Conservation (phyloP, 2,888 invertebrate species). For the Dynastes tityus region DNA sequence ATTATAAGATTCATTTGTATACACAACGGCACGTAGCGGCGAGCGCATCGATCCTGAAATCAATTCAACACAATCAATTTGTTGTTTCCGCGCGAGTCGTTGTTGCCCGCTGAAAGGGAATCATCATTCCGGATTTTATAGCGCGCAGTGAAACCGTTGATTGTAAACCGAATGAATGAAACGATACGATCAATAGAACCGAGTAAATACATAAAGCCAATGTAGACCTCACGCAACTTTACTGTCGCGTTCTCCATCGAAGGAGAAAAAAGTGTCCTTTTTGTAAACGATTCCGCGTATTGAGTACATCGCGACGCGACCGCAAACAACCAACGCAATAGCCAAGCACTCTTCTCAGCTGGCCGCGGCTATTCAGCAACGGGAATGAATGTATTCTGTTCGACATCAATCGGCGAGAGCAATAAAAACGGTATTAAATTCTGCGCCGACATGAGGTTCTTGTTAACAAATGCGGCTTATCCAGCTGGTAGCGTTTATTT, state of each 20-base stretch:
- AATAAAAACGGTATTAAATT: slow-evolving; percentile 35
- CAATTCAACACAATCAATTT: slow-evolving; percentile 32
- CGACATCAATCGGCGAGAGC: slow-evolving; percentile 37
- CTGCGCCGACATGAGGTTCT: slow-evolving; percentile 29
- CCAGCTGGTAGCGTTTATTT: slow-evolving; percentile 18
- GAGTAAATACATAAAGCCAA: slow-evolving; percentile 35
- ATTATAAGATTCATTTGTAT: slow-evolving; percentile 13
- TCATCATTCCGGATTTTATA: slow-evolving; percentile 20
- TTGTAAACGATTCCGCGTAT: slow-evolving; percentile 33
- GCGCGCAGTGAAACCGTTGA: slow-evolving; percentile 23
- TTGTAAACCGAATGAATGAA: slow-evolving; percentile 14
- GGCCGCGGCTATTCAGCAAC: slow-evolving; percentile 29
- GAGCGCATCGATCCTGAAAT: slow-evolving; percentile 1
- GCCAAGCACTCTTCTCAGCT: neutral
- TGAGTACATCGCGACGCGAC: neutral
- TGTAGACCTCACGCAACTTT: slow-evolving; percentile 46
- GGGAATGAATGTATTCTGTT: slow-evolving; percentile 37
- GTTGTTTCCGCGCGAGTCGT: slow-evolving; percentile 10
- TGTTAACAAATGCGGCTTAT: slow-evolving; percentile 34
- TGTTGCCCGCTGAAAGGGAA: slow-evolving; percentile 20
- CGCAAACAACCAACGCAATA: neutral
- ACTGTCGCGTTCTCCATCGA: slow-evolving; percentile 31
- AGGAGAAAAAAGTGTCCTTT: slow-evolving; percentile 23
- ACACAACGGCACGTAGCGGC: neutral
- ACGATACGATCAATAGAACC: slow-evolving; percentile 35